phyloP scores from a whole-genome alignment of 2,888 invertebrate species.

The Siphonodentalium dalli region DNA sequence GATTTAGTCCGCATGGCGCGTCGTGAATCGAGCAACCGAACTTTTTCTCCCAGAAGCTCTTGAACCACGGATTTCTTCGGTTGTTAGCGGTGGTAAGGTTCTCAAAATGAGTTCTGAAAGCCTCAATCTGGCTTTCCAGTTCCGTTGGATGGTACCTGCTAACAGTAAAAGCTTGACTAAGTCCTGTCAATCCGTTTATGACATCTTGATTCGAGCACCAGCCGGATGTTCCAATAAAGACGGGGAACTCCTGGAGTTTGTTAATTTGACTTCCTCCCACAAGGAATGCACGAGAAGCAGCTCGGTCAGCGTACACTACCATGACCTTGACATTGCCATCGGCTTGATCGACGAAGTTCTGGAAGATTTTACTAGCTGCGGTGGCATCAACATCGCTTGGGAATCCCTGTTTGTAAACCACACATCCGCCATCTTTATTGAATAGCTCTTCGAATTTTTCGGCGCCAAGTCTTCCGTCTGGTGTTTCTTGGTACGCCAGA shows the following conservation, averaged over 20 bases:
- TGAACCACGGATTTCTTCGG: no score
- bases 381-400: neutral
- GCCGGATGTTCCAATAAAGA: constrained; percentile 43
- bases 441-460: neutral
- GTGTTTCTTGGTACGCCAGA: constrained; percentile 33
- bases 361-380: constrained; percentile 1
- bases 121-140: no score
- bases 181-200: constrained; percentile 16
- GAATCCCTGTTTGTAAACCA: no score
- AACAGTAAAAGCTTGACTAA: no score
- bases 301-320: constrained; percentile 8
- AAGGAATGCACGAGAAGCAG: neutral
- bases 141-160: no score
- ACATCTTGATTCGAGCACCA: constrained; percentile 35
- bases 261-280: constrained; percentile 16
- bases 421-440: no score
- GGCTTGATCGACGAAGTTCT: constrained; percentile 1
- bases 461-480: constrained; percentile 20
- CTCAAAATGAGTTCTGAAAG: no score
- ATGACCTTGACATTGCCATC: constrained; percentile 13
- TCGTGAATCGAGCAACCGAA: constrained; percentile 35
- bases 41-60: constrained; percentile 34
- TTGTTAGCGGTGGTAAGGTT: no score
- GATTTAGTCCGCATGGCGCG: constrained; percentile 3
- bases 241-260: constrained; percentile 23